These are phyloP conservation scores for Rousettus madagascariensis DNA, from an alignment of 2,797 vertebrate species.

Conservation along the genomic window DNA sequence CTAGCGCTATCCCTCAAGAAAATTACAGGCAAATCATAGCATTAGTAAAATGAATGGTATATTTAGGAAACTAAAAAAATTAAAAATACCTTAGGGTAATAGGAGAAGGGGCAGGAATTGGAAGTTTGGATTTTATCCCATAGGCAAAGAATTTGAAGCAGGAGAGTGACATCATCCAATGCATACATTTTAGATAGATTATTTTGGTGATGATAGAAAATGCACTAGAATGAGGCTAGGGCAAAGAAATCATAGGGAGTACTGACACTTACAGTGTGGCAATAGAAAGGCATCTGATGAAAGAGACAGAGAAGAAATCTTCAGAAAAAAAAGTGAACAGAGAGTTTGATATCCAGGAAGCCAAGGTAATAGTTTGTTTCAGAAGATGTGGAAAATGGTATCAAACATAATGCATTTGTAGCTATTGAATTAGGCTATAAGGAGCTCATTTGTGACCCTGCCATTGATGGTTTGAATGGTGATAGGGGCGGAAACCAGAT, in stretches of 20 bases:
- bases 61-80: constrained; percentile 14
- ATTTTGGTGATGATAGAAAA: not conserved
- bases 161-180: not conserved
- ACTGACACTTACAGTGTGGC: not conserved
- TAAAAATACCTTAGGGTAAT: constrained; percentile 15
- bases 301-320: not conserved
- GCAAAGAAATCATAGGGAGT: not conserved
- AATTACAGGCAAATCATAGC: not conserved
- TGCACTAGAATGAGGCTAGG: not conserved
- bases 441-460: not conserved
- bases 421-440: not conserved
- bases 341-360: not conserved
- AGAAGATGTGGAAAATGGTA: constrained; percentile 14
- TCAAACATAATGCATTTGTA: not conserved
- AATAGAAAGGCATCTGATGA: not conserved
- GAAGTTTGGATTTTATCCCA: not conserved
- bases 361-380: not conserved
- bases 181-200: not conserved
- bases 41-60: constrained; percentile 18
- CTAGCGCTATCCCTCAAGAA: not conserved
- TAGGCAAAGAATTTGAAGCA: constrained; percentile 16
- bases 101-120: not conserved
- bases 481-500: not conserved
- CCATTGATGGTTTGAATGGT: not conserved
- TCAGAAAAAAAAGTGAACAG: not conserved